Conservation (phyloP, 30 jellyfish, hydroid and myxozoan species). For the Cassiopea xamachana region DNA sequence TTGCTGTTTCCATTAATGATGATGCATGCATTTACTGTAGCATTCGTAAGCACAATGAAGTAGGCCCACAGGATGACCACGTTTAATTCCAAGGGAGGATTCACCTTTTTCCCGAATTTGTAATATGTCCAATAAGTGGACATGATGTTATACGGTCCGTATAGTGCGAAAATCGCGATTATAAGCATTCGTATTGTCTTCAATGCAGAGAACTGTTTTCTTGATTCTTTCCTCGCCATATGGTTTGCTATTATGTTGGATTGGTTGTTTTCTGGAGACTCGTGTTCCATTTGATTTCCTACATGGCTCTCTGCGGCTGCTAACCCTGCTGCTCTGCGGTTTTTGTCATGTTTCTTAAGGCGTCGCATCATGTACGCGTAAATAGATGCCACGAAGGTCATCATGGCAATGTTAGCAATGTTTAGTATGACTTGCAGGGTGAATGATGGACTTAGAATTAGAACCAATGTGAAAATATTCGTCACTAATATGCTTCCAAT, state of each 20-base stretch:
- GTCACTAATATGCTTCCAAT: slow-evolving; percentile 17
- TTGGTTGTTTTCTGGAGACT: background rate
- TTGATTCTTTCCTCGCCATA: background rate
- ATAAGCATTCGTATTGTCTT: slow-evolving; percentile 40
- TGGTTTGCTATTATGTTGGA: background rate
- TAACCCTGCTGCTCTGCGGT: background rate
- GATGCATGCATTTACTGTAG: slow-evolving; percentile 43
- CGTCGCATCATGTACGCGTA: slow-evolving; percentile 38
- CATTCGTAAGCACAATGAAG: slow-evolving; percentile 53
- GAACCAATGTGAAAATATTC: slow-evolving; percentile 17
- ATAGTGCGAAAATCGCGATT: slow-evolving; percentile 36
- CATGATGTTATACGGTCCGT: slow-evolving; percentile 53
- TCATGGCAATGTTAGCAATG: slow-evolving; percentile 5
- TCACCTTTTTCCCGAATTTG: slow-evolving; percentile 3
- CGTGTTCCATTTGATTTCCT: background rate
- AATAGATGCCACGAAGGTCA: slow-evolving; percentile 20
- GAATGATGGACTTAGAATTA: slow-evolving; percentile 28
- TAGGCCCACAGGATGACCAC: slow-evolving; percentile 18
- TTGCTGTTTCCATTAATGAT: slow-evolving; percentile 36
- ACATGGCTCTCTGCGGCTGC: background rate
- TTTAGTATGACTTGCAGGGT: slow-evolving; percentile 29
- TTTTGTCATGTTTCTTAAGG: slow-evolving; percentile 4
- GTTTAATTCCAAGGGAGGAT: slow-evolving; percentile 14
- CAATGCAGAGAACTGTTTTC: slow-evolving; percentile 29
- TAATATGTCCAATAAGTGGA: slow-evolving; percentile 45